Conservation (phyloP, 2,888 invertebrate species). For the Pardosa pseudoannulata region DNA sequence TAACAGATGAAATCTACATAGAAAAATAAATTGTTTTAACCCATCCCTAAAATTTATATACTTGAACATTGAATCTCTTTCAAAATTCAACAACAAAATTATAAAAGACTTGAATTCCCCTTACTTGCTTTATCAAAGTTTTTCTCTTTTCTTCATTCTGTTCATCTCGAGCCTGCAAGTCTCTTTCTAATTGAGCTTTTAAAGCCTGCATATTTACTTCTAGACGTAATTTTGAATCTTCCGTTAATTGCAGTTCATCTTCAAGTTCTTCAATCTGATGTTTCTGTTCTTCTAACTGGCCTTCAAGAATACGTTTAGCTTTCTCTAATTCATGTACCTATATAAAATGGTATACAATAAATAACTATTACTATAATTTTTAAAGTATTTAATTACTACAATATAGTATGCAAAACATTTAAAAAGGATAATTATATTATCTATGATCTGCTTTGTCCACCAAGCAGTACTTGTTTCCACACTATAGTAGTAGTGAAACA, state of each 20-base stretch:
- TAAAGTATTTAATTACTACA: too few relatives aligned
- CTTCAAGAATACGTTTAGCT: constrained; percentile 95
- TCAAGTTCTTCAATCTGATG: constrained; percentile 97
- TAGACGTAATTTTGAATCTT: constrained; percentile 95
- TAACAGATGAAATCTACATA: too few relatives aligned
- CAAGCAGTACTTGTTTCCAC: too few relatives aligned
- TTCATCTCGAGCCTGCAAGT: constrained; percentile 93
- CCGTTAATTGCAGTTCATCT: constrained; percentile 95
- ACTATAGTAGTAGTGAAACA: too few relatives aligned
- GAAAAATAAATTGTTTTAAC: too few relatives aligned
- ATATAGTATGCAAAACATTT: too few relatives aligned
- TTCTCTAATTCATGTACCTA: constrained; percentile 94
- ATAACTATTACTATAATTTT: too few relatives aligned
- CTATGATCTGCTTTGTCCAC: too few relatives aligned
- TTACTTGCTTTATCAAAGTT: constrained; percentile 78
- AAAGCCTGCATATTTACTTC: constrained; percentile 99
- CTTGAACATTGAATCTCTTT: too few relatives aligned
- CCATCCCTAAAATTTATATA: background rate
- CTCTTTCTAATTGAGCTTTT: constrained; percentile 95
- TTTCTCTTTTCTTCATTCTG: constrained; percentile 95
- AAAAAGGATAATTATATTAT: too few relatives aligned
- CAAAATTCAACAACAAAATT: too few relatives aligned
- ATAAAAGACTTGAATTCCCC: background rate
- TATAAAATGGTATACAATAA: background rate
- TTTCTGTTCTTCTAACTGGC: constrained; percentile 92